Conservation (phyloP, 2,797 vertebrate genomes). For the Sebastes glaucus region DNA sequence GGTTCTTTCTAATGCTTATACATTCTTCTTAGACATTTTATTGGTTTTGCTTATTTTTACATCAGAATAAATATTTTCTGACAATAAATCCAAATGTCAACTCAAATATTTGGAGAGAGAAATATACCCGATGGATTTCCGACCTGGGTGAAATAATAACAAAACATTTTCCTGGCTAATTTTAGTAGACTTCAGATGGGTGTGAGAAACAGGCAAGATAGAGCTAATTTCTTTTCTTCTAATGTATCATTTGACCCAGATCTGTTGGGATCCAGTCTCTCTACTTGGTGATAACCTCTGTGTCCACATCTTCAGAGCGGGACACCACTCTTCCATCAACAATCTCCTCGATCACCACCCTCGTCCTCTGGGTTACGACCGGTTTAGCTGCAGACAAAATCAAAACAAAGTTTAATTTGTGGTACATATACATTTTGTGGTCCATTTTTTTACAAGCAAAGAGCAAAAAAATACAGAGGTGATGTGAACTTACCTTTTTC, state of each 20-base stretch:
- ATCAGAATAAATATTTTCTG: conserved; percentile 18
- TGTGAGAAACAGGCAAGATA: not conserved
- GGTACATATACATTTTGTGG: no score
- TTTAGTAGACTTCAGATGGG: not conserved
- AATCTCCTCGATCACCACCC: conserved; percentile 87
- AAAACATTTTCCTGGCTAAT: not conserved
- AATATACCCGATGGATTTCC: not conserved
- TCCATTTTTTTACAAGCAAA: not conserved
- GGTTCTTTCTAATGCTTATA: not conserved
- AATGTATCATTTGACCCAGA: not conserved
- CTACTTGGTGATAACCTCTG: conserved; percentile 28
- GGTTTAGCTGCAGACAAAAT: conserved; percentile 51
- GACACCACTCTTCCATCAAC: conserved; percentile 88
- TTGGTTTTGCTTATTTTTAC: not conserved
- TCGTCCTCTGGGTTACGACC: conserved; percentile 81
- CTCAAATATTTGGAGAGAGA: not conserved
- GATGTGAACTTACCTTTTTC: conserved; percentile 67
- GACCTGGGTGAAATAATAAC: not conserved
- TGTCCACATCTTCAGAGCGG: conserved; percentile 68
- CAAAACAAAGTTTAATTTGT: not conserved
- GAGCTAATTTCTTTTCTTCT: not conserved
- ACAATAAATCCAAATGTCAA: not conserved
- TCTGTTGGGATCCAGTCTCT: not conserved
- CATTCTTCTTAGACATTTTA: not conserved
- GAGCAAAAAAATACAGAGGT: not conserved